These are phyloP conservation scores for Vulpes ferrilata DNA, from an alignment of 2,113 vertebrate species.

Conservation along the genomic window DNA sequence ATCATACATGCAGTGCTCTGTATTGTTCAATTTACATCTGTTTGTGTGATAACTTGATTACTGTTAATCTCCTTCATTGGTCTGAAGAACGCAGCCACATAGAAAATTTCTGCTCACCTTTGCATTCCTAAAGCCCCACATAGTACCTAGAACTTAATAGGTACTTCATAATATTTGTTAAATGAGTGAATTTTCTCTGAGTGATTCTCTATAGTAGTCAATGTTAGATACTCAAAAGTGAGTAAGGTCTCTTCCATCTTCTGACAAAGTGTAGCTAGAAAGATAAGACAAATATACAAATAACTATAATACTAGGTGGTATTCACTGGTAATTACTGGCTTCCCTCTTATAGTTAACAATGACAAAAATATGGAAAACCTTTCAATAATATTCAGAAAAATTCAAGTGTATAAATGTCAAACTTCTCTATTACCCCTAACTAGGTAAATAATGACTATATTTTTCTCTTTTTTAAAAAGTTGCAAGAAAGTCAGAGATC, in stretches of 20 bases:
- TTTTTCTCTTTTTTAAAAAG: background rate
- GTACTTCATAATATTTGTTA: background rate
- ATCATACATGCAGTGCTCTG: background rate
- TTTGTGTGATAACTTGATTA: background rate
- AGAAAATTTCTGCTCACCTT: background rate
- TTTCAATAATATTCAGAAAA: background rate
- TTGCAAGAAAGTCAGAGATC: background rate
- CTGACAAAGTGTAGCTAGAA: background rate
- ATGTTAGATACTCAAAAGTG: background rate
- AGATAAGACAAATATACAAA: background rate
- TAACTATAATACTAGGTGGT: background rate
- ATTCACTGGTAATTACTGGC: background rate
- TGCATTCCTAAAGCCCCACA: background rate
- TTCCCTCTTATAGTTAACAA: background rate
- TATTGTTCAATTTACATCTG: background rate
- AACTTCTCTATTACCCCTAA: background rate
- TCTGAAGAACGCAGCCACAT: background rate
- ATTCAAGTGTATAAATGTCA: background rate
- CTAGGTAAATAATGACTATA: slow-evolving; percentile 34
- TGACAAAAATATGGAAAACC: slow-evolving; percentile 16
- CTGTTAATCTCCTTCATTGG: background rate
- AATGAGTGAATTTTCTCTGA: background rate
- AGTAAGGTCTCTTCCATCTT: background rate
- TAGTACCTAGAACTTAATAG: background rate
- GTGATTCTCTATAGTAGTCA: background rate